Percentiles rank a stretch among this genome's conserved stretches.
These are phyloP conservation scores for Chloroceryle amazona DNA, from an alignment of 2,797 vertebrate species.

Conservation along the genomic window DNA sequence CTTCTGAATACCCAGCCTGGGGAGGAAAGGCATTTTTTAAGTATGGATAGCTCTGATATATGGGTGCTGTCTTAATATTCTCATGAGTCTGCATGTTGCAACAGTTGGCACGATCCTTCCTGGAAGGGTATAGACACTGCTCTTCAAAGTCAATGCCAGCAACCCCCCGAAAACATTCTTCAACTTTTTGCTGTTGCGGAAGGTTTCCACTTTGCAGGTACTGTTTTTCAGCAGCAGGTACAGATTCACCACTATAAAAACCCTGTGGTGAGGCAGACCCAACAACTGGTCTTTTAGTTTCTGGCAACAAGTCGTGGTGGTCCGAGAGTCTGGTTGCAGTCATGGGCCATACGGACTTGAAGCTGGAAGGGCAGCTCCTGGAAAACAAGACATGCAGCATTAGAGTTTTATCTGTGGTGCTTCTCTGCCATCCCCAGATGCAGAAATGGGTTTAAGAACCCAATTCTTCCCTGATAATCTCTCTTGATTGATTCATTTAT, in stretches of 20 bases:
- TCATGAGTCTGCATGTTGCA: slow-evolving; percentile 76
- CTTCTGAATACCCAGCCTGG: slow-evolving; percentile 75
- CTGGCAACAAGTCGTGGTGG: slow-evolving; percentile 83
- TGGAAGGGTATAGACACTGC: slow-evolving; percentile 81
- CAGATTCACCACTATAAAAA: slow-evolving; percentile 74
- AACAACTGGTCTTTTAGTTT: slow-evolving; percentile 80
- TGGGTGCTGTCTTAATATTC: slow-evolving; percentile 71
- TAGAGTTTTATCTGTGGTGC: slow-evolving; percentile 28
- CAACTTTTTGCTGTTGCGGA: slow-evolving; percentile 79
- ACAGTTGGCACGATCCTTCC: slow-evolving; percentile 77
- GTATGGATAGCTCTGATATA: slow-evolving; percentile 81
- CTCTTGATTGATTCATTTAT: background rate
- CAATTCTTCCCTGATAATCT: background rate
- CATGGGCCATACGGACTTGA: slow-evolving; percentile 87
- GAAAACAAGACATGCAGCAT: slow-evolving; percentile 52
- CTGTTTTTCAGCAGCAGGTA: slow-evolving; percentile 77
- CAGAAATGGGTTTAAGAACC: background rate
- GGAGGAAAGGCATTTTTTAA: slow-evolving; percentile 76
- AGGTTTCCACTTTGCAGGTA: slow-evolving; percentile 66
- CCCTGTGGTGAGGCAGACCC: slow-evolving; percentile 78
- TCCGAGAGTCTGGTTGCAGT: slow-evolving; percentile 80
- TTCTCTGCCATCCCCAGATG: background rate
- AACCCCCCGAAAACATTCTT: slow-evolving; percentile 80
- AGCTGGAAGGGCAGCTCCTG: slow-evolving; percentile 83
- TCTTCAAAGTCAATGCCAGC: slow-evolving; percentile 80